phyloP scores from a whole-genome alignment of 2,888 invertebrate species.

The Rhagophthalmus giganteus region DNA sequence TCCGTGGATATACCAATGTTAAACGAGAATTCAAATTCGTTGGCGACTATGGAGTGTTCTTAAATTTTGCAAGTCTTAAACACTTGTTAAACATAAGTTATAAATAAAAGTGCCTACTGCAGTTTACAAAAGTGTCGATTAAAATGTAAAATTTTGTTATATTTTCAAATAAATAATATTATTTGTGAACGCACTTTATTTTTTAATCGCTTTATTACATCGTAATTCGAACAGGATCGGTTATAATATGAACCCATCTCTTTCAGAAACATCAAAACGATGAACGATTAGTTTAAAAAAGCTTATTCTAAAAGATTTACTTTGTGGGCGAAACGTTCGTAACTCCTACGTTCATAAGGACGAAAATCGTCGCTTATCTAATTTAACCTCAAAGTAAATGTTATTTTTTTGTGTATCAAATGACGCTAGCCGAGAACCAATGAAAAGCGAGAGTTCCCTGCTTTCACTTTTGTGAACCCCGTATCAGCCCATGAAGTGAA shows the following conservation, averaged over 20 bases:
- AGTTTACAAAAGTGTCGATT: too few relatives aligned
- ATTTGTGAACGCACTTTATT: too few relatives aligned
- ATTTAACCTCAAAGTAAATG: conserved; percentile 52
- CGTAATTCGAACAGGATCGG: too few relatives aligned
- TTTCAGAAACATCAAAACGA: conserved; percentile 18
- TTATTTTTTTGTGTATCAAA: conserved; percentile 57
- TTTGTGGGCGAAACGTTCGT: conserved; percentile 20
- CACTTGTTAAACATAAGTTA: too few relatives aligned
- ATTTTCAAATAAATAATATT: too few relatives aligned
- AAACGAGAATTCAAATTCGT: conserved; percentile 66
- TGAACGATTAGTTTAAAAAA: conserved; percentile 35
- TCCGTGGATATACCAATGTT: conserved; percentile 55
- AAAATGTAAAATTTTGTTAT: too few relatives aligned
- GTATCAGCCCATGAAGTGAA: conserved; percentile 56
- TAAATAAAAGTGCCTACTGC: too few relatives aligned
- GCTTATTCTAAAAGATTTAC: conserved; percentile 28
- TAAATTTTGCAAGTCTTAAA: too few relatives aligned
- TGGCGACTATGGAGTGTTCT: conserved; percentile 65
- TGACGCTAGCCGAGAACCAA: conserved; percentile 54
- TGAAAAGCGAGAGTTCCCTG: conserved; percentile 52
- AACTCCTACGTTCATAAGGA: conserved; percentile 36
- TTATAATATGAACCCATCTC: background rate
- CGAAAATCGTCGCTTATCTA: conserved; percentile 39
- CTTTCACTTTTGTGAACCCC: conserved; percentile 54
- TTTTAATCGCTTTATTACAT: too few relatives aligned